phyloP scores from a whole-genome alignment of 2,888 invertebrate species.

The Xestia rhomboidea region DNA sequence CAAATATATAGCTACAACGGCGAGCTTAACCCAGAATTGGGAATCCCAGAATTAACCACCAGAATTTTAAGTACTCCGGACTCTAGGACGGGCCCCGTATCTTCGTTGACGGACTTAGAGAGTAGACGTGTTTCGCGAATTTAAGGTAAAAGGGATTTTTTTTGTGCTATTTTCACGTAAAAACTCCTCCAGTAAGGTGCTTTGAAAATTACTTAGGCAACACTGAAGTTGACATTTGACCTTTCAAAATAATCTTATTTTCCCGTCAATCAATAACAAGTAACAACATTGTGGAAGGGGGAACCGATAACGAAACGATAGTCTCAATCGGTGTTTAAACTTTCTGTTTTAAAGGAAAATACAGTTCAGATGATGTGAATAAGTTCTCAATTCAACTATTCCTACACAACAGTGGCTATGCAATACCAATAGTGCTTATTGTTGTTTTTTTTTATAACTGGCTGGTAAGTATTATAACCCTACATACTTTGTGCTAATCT shows the following conservation, averaged over 20 bases:
- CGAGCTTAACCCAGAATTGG: too few relatives aligned
- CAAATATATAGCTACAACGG: too few relatives aligned
- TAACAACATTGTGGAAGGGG: constrained; percentile 7
- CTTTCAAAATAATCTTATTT: constrained; percentile 24
- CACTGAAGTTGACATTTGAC: constrained; percentile 23
- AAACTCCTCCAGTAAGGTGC: not conserved
- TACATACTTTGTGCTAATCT: not conserved
- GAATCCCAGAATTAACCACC: too few relatives aligned
- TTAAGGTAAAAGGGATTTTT: too few relatives aligned
- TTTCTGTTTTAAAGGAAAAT: not conserved
- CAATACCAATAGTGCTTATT: not conserved
- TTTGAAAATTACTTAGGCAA: constrained; percentile 7
- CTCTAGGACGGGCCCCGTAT: too few relatives aligned
- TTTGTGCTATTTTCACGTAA: too few relatives aligned
- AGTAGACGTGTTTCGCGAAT: too few relatives aligned
- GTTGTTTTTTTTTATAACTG: not conserved
- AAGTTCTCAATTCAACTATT: not conserved
- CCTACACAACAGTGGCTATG: not conserved
- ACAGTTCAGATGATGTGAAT: not conserved
- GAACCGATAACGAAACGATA: not conserved
- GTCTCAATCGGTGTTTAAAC: not conserved
- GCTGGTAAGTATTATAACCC: constrained; percentile 4
- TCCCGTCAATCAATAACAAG: constrained; percentile 44
- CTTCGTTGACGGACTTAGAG: too few relatives aligned
- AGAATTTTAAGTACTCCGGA: too few relatives aligned